Evolutionary conservation across 2,113 vertebrate genomes (phyloP).

Genomic region (Benitochromis conjunctus): DNA sequence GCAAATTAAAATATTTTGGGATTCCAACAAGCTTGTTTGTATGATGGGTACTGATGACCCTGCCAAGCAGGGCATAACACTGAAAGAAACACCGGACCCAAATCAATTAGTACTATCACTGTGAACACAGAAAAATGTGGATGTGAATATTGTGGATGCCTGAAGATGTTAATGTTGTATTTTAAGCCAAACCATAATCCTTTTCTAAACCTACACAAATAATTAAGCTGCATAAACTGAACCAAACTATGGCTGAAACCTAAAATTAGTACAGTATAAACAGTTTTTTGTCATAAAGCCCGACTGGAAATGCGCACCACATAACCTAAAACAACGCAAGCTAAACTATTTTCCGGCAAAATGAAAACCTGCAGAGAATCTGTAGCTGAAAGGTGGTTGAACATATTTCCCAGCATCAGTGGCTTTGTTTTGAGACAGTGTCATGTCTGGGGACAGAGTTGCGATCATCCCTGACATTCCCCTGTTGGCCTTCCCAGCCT

Average conservation of each 20-base stretch:
- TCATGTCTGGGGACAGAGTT: slow-evolving; percentile 1
- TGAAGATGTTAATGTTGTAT: background rate
- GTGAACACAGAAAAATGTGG: background rate
- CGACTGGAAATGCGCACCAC: background rate
- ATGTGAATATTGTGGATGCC: background rate
- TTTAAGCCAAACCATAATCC: background rate
- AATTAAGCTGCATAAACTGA: background rate
- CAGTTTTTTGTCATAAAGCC: background rate
- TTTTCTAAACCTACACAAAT: background rate
- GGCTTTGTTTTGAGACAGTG: background rate
- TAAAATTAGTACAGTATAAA: background rate
- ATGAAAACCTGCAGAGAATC: background rate
- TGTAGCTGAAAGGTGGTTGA: background rate
- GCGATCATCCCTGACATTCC: slow-evolving; percentile 20
- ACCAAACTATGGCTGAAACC: background rate
- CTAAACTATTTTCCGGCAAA: background rate
- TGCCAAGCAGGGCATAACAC: background rate
- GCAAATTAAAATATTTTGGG: background rate
- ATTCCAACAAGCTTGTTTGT: background rate
- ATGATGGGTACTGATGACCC: background rate
- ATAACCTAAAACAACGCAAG: background rate
- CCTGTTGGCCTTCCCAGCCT: background rate
- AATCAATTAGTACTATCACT: background rate
- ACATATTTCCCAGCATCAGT: background rate
- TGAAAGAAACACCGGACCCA: background rate